Evolutionary conservation across 2,113 vertebrate genomes (phyloP).

Genomic region (Thalassarche chlororhynchos): DNA sequence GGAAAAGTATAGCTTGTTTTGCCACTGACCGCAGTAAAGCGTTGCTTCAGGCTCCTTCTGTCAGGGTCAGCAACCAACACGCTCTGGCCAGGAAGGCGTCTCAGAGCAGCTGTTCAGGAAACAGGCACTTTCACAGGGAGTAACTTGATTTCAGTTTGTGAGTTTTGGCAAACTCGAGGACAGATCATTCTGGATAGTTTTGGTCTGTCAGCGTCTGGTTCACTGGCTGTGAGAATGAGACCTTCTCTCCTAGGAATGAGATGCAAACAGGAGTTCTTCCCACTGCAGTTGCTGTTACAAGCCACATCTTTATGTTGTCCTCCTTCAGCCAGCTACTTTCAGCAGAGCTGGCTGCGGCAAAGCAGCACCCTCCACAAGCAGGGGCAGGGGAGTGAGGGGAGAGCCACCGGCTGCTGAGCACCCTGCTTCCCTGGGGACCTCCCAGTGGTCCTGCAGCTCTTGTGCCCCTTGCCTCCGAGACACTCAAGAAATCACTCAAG

Average conservation of each 20-base stretch:
- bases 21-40: too few relatives aligned
- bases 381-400: not conserved
- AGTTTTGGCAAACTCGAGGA: not conserved
- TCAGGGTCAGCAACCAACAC: accelerated
- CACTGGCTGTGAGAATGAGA: not conserved
- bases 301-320: too few relatives aligned
- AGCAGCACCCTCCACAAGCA: not conserved
- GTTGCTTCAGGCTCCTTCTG: too few relatives aligned
- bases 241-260: not conserved
- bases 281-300: too few relatives aligned
- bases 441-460: not conserved
- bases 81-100: not conserved
- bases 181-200: not conserved
- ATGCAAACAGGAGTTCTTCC: not conserved
- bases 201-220: not conserved
- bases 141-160: not conserved
- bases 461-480: accelerated
- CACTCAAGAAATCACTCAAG: not conserved
- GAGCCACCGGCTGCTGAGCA: not conserved
- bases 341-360: not conserved
- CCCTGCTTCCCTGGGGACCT: too few relatives aligned
- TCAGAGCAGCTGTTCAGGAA: not conserved
- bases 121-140: not conserved
- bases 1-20: not conserved
- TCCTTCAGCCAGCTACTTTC: not conserved